Conservation (phyloP, 92 coral and sea anemone species). For the Montipora capitata region DNA sequence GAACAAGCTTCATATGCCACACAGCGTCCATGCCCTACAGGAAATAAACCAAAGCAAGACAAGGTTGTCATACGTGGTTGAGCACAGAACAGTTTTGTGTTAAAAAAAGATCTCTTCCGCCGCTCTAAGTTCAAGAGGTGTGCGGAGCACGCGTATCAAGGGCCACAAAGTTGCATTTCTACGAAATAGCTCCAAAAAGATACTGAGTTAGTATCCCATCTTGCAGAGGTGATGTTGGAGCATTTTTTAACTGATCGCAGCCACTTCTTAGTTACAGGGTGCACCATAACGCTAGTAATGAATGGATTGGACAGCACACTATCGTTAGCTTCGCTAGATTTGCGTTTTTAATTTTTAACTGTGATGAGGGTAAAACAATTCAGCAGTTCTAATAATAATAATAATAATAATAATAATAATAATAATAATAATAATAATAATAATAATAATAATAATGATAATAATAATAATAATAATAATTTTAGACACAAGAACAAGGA, state of each 20-base stretch:
- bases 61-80: not conserved
- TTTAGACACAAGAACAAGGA: no score
- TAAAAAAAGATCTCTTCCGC: not conserved
- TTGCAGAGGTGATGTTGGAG: not conserved
- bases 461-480: no score
- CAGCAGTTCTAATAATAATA: not conserved
- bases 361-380: not conserved
- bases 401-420: no score
- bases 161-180: not conserved
- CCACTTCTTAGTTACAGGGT: not conserved
- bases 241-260: not conserved
- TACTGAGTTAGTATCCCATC: not conserved
- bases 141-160: not conserved
- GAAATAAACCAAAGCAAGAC: not conserved
- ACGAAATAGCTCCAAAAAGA: not conserved
- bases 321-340: not conserved
- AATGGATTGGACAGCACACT: not conserved
- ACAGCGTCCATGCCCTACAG: slow-evolving; percentile 57
- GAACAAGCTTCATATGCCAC: slow-evolving; percentile 44
- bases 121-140: not conserved
- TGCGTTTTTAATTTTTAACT: not conserved
- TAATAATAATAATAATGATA: no score
- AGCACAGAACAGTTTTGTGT: not conserved
- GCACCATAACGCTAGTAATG: not conserved
- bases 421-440: no score